Conservation (phyloP, 2,888 invertebrate species). For the Erebia epiphron region DNA sequence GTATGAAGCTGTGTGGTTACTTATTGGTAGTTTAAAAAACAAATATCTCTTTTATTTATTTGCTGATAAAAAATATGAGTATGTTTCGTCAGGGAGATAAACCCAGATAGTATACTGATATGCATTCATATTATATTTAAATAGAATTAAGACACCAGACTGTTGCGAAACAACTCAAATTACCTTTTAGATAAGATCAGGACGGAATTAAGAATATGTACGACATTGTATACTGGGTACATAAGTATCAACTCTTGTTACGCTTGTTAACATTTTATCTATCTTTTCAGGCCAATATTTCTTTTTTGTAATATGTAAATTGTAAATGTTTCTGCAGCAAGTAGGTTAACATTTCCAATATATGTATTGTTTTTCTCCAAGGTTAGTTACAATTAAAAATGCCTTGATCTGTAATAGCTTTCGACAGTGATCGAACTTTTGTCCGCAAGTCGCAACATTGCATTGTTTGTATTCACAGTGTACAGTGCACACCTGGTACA, state of each 20-base stretch:
- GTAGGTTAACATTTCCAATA: too few species aligned
- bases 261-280: not conserved
- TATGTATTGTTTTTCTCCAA: too few species aligned
- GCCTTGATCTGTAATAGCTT: too few species aligned
- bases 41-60: slow-evolving; percentile 2
- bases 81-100: slow-evolving; percentile 1
- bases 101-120: slow-evolving; percentile 13
- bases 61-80: slow-evolving; percentile 10
- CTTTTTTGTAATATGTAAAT: too few species aligned
- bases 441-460: too few species aligned
- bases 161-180: slow-evolving; percentile 8
- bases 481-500: too few species aligned
- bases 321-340: too few species aligned
- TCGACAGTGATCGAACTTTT: too few species aligned
- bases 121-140: not conserved
- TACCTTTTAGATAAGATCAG: slow-evolving; percentile 9
- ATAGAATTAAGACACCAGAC: slow-evolving; percentile 9
- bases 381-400: too few species aligned
- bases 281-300: not conserved
- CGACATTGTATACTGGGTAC: not conserved
- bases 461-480: too few species aligned
- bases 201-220: not conserved
- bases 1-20: not conserved
- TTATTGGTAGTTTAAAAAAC: not conserved
- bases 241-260: not conserved